Conservation (phyloP, 2,888 invertebrate species). For the Fabriciana adippe region DNA sequence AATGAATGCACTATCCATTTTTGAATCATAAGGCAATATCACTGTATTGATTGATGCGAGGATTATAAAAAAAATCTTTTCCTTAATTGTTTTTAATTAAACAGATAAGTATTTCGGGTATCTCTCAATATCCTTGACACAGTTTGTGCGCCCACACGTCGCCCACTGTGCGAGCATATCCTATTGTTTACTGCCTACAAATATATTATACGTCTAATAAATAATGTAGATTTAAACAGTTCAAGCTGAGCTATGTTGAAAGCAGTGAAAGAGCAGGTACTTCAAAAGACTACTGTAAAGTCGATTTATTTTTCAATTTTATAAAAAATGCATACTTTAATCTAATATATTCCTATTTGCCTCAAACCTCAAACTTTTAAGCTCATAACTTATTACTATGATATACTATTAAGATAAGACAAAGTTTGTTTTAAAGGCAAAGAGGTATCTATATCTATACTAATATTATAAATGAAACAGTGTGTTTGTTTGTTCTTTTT, state of each 20-base stretch:
- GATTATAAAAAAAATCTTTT: constrained; percentile 6
- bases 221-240: constrained; percentile 30
- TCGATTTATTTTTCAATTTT: not conserved
- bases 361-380: too few relatives aligned
- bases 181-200: constrained; percentile 41
- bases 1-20: too few relatives aligned
- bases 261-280: constrained; percentile 7
- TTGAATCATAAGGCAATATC: not conserved
- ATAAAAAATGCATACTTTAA: not conserved
- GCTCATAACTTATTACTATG: too few relatives aligned
- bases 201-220: constrained; percentile 20
- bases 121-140: constrained; percentile 69
- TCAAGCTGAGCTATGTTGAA: constrained; percentile 21
- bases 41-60: not conserved
- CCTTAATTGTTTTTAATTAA: constrained; percentile 20
- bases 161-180: constrained; percentile 49
- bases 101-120: constrained; percentile 43
- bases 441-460: too few relatives aligned
- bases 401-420: too few relatives aligned
- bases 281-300: not conserved
- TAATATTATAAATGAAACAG: too few relatives aligned
- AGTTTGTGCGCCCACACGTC: constrained; percentile 58
- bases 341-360: too few relatives aligned
- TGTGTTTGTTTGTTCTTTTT: too few relatives aligned
- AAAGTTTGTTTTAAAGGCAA: too few relatives aligned